Percentiles rank a stretch among this genome's conserved stretches.
These are phyloP conservation scores for Cryptus viduatorius DNA, from an alignment of 2,888 invertebrate genomes.

Conservation along the genomic window DNA sequence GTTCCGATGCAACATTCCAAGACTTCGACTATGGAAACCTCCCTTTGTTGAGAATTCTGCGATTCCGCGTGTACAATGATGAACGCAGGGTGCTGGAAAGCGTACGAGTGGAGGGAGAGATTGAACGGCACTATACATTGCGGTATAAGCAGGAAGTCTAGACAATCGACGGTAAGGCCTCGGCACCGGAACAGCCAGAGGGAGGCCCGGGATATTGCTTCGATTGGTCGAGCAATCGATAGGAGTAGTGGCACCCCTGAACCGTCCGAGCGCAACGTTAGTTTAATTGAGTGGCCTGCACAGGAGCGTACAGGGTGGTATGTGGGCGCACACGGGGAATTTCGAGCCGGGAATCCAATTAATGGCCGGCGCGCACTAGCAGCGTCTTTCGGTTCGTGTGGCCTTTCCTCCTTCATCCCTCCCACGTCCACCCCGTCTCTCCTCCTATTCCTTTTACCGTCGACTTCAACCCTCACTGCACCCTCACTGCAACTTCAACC, in stretches of 20 bases:
- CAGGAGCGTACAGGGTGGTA: slow-evolving; percentile 58
- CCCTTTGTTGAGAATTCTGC: slow-evolving; percentile 9
- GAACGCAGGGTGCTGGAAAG: background rate
- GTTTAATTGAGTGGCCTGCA: slow-evolving; percentile 76
- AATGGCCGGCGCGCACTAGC: slow-evolving; percentile 70
- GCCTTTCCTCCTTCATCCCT: slow-evolving; percentile 33
- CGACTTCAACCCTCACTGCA: slow-evolving; percentile 5
- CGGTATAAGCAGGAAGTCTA: slow-evolving; percentile 56
- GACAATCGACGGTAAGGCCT: slow-evolving; percentile 59
- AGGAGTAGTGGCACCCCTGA: slow-evolving; percentile 52
- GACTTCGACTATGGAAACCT: background rate
- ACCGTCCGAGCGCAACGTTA: slow-evolving; percentile 71
- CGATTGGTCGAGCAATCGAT: slow-evolving; percentile 65
- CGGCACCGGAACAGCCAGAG: slow-evolving; percentile 41
- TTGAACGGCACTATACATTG: slow-evolving; percentile 6
- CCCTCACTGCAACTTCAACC: background rate
- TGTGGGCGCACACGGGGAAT: slow-evolving; percentile 74
- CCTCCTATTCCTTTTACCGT: background rate
- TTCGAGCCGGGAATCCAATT: slow-evolving; percentile 78
- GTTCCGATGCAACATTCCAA: too few species aligned
- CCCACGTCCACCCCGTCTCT: slow-evolving; percentile 34
- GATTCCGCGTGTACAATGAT: background rate
- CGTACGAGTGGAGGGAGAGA: background rate
- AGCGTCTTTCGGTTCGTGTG: slow-evolving; percentile 59
- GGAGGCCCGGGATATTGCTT: slow-evolving; percentile 54